Evolutionary conservation across 2,113 vertebrate genomes (phyloP).

Genomic region (Melanostigma gelatinosum): DNA sequence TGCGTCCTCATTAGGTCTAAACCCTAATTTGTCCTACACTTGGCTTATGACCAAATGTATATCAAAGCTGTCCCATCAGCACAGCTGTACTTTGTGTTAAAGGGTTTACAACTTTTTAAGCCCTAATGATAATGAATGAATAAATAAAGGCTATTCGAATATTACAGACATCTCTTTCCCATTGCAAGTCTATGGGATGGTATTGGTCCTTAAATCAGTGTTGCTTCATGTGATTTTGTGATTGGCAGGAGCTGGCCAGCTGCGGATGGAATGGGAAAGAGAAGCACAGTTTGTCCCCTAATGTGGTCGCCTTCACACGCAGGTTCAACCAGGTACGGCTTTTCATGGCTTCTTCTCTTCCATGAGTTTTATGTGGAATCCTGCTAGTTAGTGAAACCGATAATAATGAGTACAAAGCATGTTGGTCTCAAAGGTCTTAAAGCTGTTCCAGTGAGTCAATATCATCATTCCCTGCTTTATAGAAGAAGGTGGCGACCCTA

Average conservation of each 20-base stretch:
- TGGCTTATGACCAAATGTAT: too few species aligned
- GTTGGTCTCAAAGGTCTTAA: background rate
- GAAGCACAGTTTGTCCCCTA: constrained; percentile 92
- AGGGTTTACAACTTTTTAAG: background rate
- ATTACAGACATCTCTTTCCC: background rate
- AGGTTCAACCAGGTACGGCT: constrained; percentile 93
- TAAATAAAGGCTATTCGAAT: background rate
- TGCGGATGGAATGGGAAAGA: constrained; percentile 97
- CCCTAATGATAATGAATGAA: background rate
- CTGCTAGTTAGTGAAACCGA: background rate
- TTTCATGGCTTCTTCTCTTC: background rate
- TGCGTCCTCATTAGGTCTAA: background rate
- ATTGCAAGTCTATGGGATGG: background rate
- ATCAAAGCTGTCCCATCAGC: too few species aligned
- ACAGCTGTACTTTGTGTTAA: too few species aligned
- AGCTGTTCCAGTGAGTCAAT: background rate
- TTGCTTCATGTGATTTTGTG: background rate
- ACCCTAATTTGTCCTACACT: background rate
- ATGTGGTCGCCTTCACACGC: constrained; percentile 94
- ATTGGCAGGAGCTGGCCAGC: constrained; percentile 90
- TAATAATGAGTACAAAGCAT: background rate
- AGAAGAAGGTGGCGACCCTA: background rate
- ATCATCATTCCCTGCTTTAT: background rate
- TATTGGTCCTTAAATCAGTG: background rate
- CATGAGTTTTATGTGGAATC: background rate